Evolutionary conservation across 2,888 invertebrate species (phyloP).

Genomic region (Branchipolynoe longqiensis): DNA sequence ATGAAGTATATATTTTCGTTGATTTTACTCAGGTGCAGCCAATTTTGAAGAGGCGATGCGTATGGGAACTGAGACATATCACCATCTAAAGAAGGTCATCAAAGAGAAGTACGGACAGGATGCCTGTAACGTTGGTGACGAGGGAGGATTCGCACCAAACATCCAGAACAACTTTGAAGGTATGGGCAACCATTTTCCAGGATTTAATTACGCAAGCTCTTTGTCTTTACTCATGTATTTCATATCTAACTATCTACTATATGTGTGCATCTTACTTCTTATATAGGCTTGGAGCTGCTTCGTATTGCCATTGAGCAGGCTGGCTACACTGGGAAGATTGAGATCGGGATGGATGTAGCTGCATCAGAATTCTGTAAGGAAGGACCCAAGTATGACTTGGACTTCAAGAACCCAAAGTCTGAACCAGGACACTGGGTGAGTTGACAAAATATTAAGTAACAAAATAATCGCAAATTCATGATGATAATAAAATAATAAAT

Average conservation of each 20-base stretch:
- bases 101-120: conserved; percentile 96
- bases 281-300: conserved; percentile 89
- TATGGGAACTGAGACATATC: conserved; percentile 98
- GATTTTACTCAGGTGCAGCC: conserved; percentile 88
- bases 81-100: conserved; percentile 95
- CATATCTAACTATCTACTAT: background rate
- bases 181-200: conserved; percentile 51
- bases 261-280: background rate
- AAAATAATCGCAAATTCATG: too few species aligned
- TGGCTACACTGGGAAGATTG: conserved; percentile 97
- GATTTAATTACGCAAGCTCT: too few species aligned
- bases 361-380: conserved; percentile 95
- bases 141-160: conserved; percentile 99
- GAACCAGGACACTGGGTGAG: conserved; percentile 85
- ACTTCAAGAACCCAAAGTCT: conserved; percentile 97
- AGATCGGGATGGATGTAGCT: conserved; percentile 99
- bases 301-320: conserved; percentile 95
- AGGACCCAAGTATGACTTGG: conserved; percentile 90
- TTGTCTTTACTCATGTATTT: background rate
- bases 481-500: too few species aligned
- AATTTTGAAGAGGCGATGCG: conserved; percentile 98
- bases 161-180: conserved; percentile 96
- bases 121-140: conserved; percentile 93
- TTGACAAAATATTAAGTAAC: too few species aligned
- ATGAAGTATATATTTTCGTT: too few species aligned